Conservation (phyloP, 92 coral and sea anemone genomes). For the Ricordea florida region DNA sequence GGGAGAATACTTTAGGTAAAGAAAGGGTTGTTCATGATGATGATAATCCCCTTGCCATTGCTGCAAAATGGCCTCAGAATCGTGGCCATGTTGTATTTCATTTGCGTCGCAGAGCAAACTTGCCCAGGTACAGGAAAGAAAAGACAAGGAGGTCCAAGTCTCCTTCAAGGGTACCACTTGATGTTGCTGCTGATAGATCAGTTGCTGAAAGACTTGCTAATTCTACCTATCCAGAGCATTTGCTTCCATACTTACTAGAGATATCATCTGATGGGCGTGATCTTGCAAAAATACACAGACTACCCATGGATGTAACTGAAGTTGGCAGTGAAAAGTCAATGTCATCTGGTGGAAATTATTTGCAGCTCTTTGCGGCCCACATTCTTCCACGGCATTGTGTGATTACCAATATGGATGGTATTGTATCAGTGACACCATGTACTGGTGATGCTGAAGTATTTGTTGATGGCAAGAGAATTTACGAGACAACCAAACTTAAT, state of each 20-base stretch:
- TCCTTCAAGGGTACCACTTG: slow-evolving; percentile 79
- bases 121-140: slow-evolving; percentile 77
- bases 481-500: slow-evolving; percentile 73
- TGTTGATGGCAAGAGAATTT: slow-evolving; percentile 74
- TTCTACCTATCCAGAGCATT: slow-evolving; percentile 70
- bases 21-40: slow-evolving; percentile 93
- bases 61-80: slow-evolving; percentile 94
- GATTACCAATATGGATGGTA: slow-evolving; percentile 82
- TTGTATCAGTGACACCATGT: slow-evolving; percentile 77
- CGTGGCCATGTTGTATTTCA: slow-evolving; percentile 93
- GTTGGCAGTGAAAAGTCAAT: slow-evolving; percentile 87
- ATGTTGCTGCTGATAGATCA: slow-evolving; percentile 53
- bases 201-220: slow-evolving; percentile 70
- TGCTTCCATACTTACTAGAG: slow-evolving; percentile 76
- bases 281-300: slow-evolving; percentile 55
- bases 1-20: slow-evolving; percentile 75
- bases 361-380: slow-evolving; percentile 67
- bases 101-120: slow-evolving; percentile 85
- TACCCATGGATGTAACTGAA: slow-evolving; percentile 87
- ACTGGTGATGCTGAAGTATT: slow-evolving; percentile 81
- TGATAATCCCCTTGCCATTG: slow-evolving; percentile 94
- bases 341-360: slow-evolving; percentile 67
- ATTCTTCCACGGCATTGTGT: slow-evolving; percentile 85
- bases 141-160: slow-evolving; percentile 76
- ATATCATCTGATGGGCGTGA: slow-evolving; percentile 77